Base-by-base conservation (phyloP, 2,888 invertebrate species). In the Marasmarcha lunaedactyla region DNA sequence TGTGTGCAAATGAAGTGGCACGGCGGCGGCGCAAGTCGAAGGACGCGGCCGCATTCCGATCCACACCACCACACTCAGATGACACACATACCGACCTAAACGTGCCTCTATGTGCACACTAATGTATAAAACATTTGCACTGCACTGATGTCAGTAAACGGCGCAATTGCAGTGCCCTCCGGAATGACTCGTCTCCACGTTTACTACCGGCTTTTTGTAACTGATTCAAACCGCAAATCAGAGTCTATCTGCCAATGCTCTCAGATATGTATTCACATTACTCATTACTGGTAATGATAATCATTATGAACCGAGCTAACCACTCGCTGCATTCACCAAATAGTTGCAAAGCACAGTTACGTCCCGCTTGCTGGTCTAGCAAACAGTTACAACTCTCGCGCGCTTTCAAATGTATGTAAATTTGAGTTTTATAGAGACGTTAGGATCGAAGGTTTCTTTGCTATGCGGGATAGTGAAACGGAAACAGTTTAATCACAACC, bases 21-120 rank as follows among this genome's bases (percentile, higher is more conserved):
- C 63, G 62, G 59, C 67, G 72, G 63, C 63, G 62, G 59, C 67
- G 72, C 71, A 71, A 69, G 69, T 57, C 74, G 79, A 81, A 81
- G 81, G 81, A 81, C 81, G 78, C 68, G 79, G 68, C 78, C 81
- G 79, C 81, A 81, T 81, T 81, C 81, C 81, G 52, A 57, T 52
- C 59, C 65, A 57, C 70, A 69, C 72, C 59, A 68, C 63, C 58
- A 69, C 73, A 50, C 49, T 59, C 61, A 66, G 66, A 67, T 70
- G 74, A 63, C 76, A 71, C 67, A 76, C 72, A 77, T 77, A 74
- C 71, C 70, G 50, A 66, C 67, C 66, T 66, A 71, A 63, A 53
- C 51, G 47, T 43, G 49, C 55, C 57, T 62, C 63, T 58, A 63
- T 59, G 60, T 20, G 50, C 49, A 55, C 52, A 53, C 48, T 46